Evolutionary conservation across 1,140 invertebrate species (phyloP), one percentile per base, ranked within the genome.

Genomic region (Heliconius himera): DNA sequence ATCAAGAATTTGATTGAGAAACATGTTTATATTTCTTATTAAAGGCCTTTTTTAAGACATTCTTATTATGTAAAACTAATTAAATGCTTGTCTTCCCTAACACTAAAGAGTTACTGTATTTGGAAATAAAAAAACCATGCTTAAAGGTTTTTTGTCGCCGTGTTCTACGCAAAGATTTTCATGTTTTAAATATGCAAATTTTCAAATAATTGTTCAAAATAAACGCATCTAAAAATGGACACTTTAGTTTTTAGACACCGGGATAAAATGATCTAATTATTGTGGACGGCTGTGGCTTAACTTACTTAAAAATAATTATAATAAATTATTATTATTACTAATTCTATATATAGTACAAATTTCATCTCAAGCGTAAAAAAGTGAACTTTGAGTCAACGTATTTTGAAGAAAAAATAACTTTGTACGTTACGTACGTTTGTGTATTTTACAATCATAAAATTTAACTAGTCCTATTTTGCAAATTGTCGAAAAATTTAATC

Each of bases 401-500:
- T n/a, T 60, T 22, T 26, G 4, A 29, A 16, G 22, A 66, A 26
- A 66, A 11, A 22, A 2, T 8, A 20, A 56, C 20, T 22, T 22
- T 9, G n/a, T 22, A n/a, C n/a, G n/a, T n/a, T n/a, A n/a, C n/a
- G n/a, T n/a, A n/a, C n/a, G n/a, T n/a, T n/a, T n/a, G n/a, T n/a
- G n/a, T n/a, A n/a, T n/a, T n/a, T n/a, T n/a, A n/a, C n/a, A n/a
- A n/a, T n/a, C n/a, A 66, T 1, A 29, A 66, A 66, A 22, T 11
- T 86, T 78, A 88, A 78, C 78, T 86, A 51, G 83, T 83, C 18
- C 49, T 81, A 54, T 82, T 86, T 54, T 83, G 72, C 26, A 91
- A 75, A 71, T 79, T 84, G 71, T 90, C 84, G 76, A 87, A 90
- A 82, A 90, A 90, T 54, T 83, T 66, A 38, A 86, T 46, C 80